Base-by-base conservation (phyloP, 1,140 invertebrate species). In the Apis florea region DNA sequence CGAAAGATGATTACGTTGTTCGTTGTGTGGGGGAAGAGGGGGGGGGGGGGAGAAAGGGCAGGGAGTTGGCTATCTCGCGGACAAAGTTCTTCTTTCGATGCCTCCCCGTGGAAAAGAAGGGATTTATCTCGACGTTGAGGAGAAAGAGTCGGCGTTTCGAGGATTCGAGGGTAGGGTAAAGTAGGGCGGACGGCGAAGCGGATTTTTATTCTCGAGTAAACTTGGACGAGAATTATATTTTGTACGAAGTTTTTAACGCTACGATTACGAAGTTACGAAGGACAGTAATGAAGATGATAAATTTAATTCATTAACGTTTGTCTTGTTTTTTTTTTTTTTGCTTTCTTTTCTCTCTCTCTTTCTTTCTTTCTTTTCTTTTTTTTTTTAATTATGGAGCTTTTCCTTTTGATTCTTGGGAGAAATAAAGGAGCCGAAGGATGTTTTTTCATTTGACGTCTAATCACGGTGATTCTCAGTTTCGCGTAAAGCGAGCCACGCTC, bases 51-150 rank as follows among this genome's bases (percentile, higher is more conserved):
- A n/a, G n/a, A n/a, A n/a, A n/a, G n/a, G n/a, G n/a, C n/a, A n/a
- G n/a, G n/a, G n/a, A n/a, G 6, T 40, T 56, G 17, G 78, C 11
- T 56, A 31, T 19, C 40, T 47, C 66, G 11, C 11, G 51, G 70
- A 63, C 51, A 63, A 82, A 75, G 12, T 51, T 64, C 69, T 54
- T 75, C 40, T 71, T 31, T 19, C 54, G 66, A 78, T 74, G 76
- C 78, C 78, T 56, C 26, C n/a, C 53, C 56, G 15, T 15, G 74
- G 59, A 76, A 61, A 83, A 84, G 66, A 83, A 84, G 66, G 85
- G 72, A 84, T 86, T 86, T 78, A 81, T 81, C 51, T 66, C 47
- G 58, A 59, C 68, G 51, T 17, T 59, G 61, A 67, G 31, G 31
- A 47, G 49, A 54, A 82, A 73, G 31, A 53, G 9, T 63, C 12